Conservation (phyloP, 2,113 vertebrate genomes). For the Heptranchias perlo region DNA sequence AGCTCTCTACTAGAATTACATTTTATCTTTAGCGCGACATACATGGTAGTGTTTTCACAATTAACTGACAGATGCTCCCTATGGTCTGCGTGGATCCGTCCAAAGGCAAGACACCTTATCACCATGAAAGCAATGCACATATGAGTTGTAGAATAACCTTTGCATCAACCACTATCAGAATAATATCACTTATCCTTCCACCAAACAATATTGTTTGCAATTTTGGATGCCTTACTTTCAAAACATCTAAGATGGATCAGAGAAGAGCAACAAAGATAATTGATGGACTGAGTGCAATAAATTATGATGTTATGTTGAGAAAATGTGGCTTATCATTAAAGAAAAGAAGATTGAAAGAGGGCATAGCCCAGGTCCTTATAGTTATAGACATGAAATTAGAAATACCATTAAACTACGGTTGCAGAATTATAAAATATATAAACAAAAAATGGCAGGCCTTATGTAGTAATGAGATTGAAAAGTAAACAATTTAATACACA, state of each 20-base stretch:
- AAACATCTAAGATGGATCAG: background rate
- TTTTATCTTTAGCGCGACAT: slow-evolving; percentile 5
- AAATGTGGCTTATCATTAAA: background rate
- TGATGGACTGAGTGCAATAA: background rate
- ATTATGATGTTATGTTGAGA: background rate
- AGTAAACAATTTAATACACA: background rate
- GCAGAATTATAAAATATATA: no score
- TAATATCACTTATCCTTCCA: background rate
- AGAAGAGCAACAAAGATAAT: background rate
- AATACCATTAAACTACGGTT: no score
- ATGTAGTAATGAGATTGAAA: background rate
- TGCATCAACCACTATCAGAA: background rate
- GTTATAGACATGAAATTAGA: background rate
- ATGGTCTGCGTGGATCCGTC: no score
- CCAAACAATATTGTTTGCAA: background rate
- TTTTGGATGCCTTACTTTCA: background rate
- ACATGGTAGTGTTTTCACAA: background rate
- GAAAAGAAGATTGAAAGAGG: background rate
- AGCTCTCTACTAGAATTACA: background rate
- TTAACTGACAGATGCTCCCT: background rate
- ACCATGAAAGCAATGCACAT: background rate
- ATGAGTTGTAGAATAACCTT: background rate
- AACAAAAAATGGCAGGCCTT: background rate
- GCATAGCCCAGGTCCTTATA: background rate
- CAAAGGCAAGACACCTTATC: background rate